Evolutionary conservation across 2,888 invertebrate species (phyloP).

Genomic region (Liopterus haemorrhoidalis): DNA sequence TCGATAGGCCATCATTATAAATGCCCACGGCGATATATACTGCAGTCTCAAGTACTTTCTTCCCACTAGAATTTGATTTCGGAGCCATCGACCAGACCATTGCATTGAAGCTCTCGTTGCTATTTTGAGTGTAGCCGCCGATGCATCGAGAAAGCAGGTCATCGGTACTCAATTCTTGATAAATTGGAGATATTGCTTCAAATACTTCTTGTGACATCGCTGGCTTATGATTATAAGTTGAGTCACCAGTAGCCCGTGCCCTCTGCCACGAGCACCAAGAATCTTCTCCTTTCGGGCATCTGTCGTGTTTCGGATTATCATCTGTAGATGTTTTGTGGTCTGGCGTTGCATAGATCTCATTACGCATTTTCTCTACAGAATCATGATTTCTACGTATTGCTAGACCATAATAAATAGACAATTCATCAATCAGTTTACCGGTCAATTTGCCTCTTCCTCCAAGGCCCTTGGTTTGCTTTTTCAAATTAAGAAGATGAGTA

Average conservation of each 20-base stretch:
- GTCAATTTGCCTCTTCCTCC: conserved; percentile 10
- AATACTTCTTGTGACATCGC: conserved; percentile 21
- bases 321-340: conserved; percentile 27
- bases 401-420: conserved; percentile 15
- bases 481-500: conserved; percentile 14
- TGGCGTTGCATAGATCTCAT: conserved; percentile 27
- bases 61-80: conserved; percentile 21
- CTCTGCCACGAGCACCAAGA: conserved; percentile 28
- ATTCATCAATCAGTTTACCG: conserved; percentile 13
- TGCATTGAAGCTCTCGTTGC: conserved; percentile 23
- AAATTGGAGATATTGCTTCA: conserved; percentile 28
- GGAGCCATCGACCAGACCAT: conserved; percentile 24
- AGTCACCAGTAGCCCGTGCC: conserved; percentile 18
- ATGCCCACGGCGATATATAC: too few species aligned
- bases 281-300: conserved; percentile 26
- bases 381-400: conserved; percentile 20
- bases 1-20: too few species aligned
- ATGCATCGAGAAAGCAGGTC: conserved; percentile 24
- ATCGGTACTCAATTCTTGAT: conserved; percentile 20
- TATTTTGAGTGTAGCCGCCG: conserved; percentile 27
- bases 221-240: conserved; percentile 2
- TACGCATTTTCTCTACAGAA: conserved; percentile 27
- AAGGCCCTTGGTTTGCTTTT: conserved; percentile 15
- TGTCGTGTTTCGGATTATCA: conserved; percentile 20
- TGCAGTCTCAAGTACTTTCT: conserved; percentile 21